Evolutionary conservation across 2,888 invertebrate species (phyloP), one percentile per base, ranked within the genome.

Genomic region (Rhagophthalmus giganteus): DNA sequence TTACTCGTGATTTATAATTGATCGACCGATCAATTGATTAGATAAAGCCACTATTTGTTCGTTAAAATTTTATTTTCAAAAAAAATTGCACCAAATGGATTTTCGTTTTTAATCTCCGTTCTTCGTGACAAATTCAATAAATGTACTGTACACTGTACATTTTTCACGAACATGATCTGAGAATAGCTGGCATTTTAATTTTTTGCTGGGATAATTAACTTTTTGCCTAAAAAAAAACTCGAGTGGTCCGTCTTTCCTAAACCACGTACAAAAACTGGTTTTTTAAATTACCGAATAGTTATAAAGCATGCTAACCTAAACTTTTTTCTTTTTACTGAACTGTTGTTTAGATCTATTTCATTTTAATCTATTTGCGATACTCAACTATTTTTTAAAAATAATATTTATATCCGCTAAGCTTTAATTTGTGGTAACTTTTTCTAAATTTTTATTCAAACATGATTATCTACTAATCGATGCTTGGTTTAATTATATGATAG

Each of bases 231-330:
- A 51, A 50, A 50, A 42, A 51, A 51, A 51, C 51, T 51, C 33
- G 51, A 51, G 51, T 44, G 45, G 51, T 34, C 20, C 44, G 16
- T 51, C 51, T 51, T 44, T 44, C 32, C 34, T 27, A 51, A 51
- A 44, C 33, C 51, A 34, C 44, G 34, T 34, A 51, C 44, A 51
- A 51, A 51, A 51, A 51, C 51, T 51, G 44, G 51, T 51, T 51
- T 45, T 45, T 51, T 51, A 51, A 51, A 51, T 51, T 51, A 42
- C 51, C 26, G 51, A 39, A 45, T 51, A 38, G 51, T 45, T 44
- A 45, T 20, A 20, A 20, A 45, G 44, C 44, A 39, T 39, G 39
- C 38, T 38, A 44, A 24, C 39, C 38, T 34, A 34, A 27, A 37
- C 31, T 42, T 51, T 51, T 48, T 51, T 37, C 27, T 31, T 45